Evolutionary conservation across 2,113 vertebrate species (phyloP), one percentile per base, ranked within the genome.

Genomic region (Tenebrosternarchus preto): DNA sequence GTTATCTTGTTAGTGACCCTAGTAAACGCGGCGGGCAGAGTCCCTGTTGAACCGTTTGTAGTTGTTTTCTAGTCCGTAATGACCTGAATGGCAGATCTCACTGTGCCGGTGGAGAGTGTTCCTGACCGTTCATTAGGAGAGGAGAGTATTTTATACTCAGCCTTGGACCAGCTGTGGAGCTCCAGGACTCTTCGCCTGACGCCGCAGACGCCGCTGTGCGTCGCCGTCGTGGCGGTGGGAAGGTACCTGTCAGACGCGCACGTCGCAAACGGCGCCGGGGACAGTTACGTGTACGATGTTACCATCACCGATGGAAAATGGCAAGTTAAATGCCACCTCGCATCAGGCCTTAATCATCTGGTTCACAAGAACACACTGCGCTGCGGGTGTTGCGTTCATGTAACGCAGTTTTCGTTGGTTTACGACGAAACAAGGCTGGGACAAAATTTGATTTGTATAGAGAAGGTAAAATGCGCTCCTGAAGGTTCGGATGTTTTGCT

Each of bases 401-500:
- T 96, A 70, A 87, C 53, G 6, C 91, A 88, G 83, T 93, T 94
- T 77, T 94, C 93, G 0, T 94, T 90, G 80, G 84, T 94, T 33
- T 95, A 95, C 85, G 90, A 94, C 0, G 95, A 97, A 88, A 93
- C 78, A 82, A 91, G 87, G 0, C 59, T 96, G 68, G 84, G 87
- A 24, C 84, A 86, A 4, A 94, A 94, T 0, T 94, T 92, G 56
- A 80, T 94, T 0, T 93, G 93, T 72, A 73, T 96, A 0, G 93
- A 96, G 27, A 71, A 70, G 25, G 68, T 95, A 29, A 75, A 87
- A 3, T 85, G 86, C 72, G 87, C 4, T 0, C 39, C 57, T 0
- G 64, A 33, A 9, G 11, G 29, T 0, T 83, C 86, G 0, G 17
- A 39, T 0, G 19, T 91, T 0, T 22, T 81, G 0, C 6, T 6